Evolutionary conservation across 2,888 invertebrate species (phyloP).

Genomic region (Drosophila stalkeri): DNA sequence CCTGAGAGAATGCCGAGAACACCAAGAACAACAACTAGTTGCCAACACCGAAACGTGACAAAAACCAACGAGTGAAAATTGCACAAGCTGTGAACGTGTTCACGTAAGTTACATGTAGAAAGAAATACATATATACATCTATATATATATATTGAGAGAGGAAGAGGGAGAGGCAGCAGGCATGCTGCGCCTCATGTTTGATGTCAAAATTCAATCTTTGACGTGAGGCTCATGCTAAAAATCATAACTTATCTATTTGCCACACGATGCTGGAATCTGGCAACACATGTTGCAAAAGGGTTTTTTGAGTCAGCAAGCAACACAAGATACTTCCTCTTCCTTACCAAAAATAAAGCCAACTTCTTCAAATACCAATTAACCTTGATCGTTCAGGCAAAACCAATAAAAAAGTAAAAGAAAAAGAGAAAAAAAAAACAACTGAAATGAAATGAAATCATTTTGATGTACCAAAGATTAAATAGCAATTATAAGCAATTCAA

Average conservation of each 20-base stretch:
- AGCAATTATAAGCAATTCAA: constrained; percentile 79
- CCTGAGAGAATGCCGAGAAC: constrained; percentile 31
- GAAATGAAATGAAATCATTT: constrained; percentile 28
- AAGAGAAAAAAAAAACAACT: constrained; percentile 10
- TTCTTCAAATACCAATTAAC: constrained; percentile 71
- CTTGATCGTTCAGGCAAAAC: constrained; percentile 54
- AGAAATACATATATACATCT: neutral
- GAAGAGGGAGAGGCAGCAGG: neutral
- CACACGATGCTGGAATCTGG: constrained; percentile 45
- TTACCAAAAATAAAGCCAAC: constrained; percentile 25
- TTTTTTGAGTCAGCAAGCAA: constrained; percentile 20
- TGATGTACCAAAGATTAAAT: constrained; percentile 63
- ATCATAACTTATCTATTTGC: constrained; percentile 64
- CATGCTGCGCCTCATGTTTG: constrained; percentile 36
- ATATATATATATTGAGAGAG: neutral
- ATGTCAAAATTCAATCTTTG: constrained; percentile 76
- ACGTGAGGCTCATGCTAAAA: constrained; percentile 74
- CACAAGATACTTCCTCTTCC: constrained; percentile 19
- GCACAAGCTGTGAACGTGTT: constrained; percentile 66
- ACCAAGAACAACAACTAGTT: constrained; percentile 58
- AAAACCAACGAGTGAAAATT: constrained; percentile 68
- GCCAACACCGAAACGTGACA: constrained; percentile 56
- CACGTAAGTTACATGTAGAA: constrained; percentile 21
- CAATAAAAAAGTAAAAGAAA: too few relatives aligned
- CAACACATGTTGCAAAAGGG: constrained; percentile 20